phyloP scores from a whole-genome alignment of 2,797 vertebrate species.

The Squalus acanthias region DNA sequence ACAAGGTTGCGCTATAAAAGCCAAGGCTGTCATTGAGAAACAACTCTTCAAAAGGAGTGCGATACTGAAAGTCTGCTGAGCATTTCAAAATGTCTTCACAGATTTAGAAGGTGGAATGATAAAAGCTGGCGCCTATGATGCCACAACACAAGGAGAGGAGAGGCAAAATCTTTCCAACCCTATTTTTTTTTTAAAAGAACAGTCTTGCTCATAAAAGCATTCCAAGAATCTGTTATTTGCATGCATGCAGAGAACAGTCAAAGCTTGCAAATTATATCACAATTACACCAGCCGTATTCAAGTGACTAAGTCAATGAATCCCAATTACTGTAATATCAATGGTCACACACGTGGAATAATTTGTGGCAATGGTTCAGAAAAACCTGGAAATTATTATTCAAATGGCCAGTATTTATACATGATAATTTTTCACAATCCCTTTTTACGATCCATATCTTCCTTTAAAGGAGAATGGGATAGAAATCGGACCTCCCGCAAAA shows the following conservation, averaged over 20 bases:
- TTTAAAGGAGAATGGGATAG: background rate
- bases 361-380: background rate
- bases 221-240: background rate
- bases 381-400: background rate
- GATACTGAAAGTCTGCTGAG: conserved; percentile 11
- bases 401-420: background rate
- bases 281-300: background rate
- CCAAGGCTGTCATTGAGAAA: background rate
- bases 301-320: background rate
- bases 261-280: background rate
- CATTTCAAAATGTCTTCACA: conserved; percentile 7
- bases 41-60: background rate
- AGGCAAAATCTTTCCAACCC: background rate
- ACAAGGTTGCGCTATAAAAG: background rate
- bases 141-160: background rate
- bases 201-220: background rate
- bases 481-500: background rate
- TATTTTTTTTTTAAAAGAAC: background rate
- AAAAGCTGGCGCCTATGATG: background rate
- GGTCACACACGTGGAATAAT: background rate
- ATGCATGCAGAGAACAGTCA: background rate
- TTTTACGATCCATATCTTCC: background rate
- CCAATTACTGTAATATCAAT: background rate
- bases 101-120: background rate
- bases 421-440: background rate